Conservation (phyloP, 2,797 vertebrate genomes). For the Streptopelia turtur region DNA sequence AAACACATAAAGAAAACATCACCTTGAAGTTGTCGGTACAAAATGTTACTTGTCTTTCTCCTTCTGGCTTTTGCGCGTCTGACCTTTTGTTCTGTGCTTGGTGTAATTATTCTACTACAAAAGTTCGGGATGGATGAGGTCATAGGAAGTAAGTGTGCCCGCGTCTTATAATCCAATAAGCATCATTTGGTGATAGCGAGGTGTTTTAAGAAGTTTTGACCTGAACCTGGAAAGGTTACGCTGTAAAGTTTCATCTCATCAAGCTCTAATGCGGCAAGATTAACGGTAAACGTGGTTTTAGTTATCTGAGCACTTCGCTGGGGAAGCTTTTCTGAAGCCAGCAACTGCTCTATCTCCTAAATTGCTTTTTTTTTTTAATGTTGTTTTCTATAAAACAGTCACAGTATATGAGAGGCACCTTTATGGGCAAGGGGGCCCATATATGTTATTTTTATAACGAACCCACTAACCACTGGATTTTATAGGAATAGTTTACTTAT, state of each 20-base stretch:
- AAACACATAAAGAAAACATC: not conserved
- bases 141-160: conserved; percentile 57
- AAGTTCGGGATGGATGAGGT: conserved; percentile 64
- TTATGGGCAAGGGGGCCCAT: conserved; percentile 44
- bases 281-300: conserved; percentile 49
- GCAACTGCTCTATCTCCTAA: conserved; percentile 22
- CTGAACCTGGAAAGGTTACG: conserved; percentile 31
- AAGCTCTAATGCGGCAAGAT: conserved; percentile 41
- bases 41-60: conserved; percentile 40
- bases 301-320: conserved; percentile 30
- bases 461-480: conserved; percentile 22
- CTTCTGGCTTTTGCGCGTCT: conserved; percentile 45
- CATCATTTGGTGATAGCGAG: conserved; percentile 45
- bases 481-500: not conserved
- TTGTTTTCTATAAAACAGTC: conserved; percentile 43
- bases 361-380: conserved; percentile 34
- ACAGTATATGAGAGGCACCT: conserved; percentile 46
- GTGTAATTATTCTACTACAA: conserved; percentile 35
- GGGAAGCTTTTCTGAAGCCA: not conserved
- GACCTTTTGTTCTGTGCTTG: conserved; percentile 52
- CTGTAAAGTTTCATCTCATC: conserved; percentile 27
- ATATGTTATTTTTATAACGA: conserved; percentile 40
- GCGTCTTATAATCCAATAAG: conserved; percentile 65
- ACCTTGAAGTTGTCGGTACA: not conserved
- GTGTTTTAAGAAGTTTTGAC: conserved; percentile 64